phyloP scores from a whole-genome alignment of 1,140 invertebrate genomes.

The Nebria ingens region DNA sequence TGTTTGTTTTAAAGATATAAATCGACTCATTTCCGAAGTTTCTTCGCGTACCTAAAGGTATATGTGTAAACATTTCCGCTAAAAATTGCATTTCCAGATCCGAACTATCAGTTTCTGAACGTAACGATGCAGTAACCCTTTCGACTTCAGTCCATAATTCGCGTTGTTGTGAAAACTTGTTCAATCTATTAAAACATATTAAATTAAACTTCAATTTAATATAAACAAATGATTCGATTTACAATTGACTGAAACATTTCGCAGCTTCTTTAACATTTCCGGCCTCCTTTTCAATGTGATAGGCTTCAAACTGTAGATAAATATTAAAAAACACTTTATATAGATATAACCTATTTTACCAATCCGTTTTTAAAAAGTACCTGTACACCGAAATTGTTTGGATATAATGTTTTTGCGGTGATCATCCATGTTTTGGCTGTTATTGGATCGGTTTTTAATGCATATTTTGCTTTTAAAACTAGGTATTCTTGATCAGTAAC shows the following conservation, averaged over 20 bases:
- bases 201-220: slow-evolving; percentile 18
- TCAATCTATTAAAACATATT: slow-evolving; percentile 28
- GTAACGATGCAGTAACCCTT: slow-evolving; percentile 61
- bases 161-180: slow-evolving; percentile 38
- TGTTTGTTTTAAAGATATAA: too few species aligned
- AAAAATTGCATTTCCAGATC: slow-evolving; percentile 43
- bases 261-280: slow-evolving; percentile 72
- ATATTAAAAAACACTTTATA: slow-evolving; percentile 14
- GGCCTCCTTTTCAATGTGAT: slow-evolving; percentile 66
- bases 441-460: slow-evolving; percentile 56
- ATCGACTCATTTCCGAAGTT: slow-evolving; percentile 5
- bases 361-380: slow-evolving; percentile 33
- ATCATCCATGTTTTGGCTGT: slow-evolving; percentile 83
- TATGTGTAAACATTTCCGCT: slow-evolving; percentile 38
- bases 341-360: neutral
- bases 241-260: slow-evolving; percentile 62
- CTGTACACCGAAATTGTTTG: slow-evolving; percentile 74
- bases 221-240: slow-evolving; percentile 20
- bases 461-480: slow-evolving; percentile 61
- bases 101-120: slow-evolving; percentile 41
- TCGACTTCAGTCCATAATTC: slow-evolving; percentile 73
- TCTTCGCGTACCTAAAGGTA: slow-evolving; percentile 22
- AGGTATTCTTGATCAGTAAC: slow-evolving; percentile 64
- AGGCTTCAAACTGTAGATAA: slow-evolving; percentile 60
- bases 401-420: slow-evolving; percentile 80